A percentile compares a stretch with the other conserved stretches of the same genome.
These are phyloP conservation scores for Trypoxylus dichotomus DNA, from an alignment of 1,140 invertebrate species.

Conservation along the genomic window DNA sequence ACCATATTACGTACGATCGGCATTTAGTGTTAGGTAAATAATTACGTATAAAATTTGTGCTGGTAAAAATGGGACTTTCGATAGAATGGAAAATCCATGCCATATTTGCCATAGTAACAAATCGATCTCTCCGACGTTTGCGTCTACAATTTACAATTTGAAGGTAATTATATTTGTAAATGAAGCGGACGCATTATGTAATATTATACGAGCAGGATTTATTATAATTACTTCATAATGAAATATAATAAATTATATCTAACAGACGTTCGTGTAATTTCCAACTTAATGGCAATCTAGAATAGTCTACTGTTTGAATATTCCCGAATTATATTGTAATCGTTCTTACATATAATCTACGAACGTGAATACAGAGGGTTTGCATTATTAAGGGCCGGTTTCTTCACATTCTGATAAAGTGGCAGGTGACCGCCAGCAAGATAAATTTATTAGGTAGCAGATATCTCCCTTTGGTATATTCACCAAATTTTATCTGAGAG, in stretches of 20 bases:
- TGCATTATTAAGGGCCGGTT: too few species aligned
- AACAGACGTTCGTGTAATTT: not conserved
- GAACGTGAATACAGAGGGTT: too few species aligned
- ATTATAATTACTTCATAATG: not conserved
- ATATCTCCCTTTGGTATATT: too few species aligned
- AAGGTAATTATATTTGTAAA: not conserved
- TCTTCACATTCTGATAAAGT: too few species aligned
- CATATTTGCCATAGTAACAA: too few species aligned
- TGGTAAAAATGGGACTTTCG: not conserved
- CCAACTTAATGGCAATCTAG: too few species aligned
- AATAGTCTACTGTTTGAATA: too few species aligned
- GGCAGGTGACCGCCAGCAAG: too few species aligned
- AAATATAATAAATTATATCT: not conserved
- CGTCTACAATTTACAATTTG: not conserved
- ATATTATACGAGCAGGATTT: not conserved
- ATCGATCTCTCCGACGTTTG: not conserved
- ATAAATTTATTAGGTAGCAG: too few species aligned
- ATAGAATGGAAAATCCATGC: not conserved
- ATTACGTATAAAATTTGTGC: not conserved
- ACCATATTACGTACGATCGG: not conserved
- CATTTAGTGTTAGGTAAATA: not conserved
- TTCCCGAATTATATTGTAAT: too few species aligned
- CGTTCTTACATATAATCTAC: too few species aligned
- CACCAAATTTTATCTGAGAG: too few species aligned
- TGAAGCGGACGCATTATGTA: not conserved